These are phyloP conservation scores for Xiphophorus birchmanni DNA, from an alignment of 2,797 vertebrate species.

Conservation along the genomic window DNA sequence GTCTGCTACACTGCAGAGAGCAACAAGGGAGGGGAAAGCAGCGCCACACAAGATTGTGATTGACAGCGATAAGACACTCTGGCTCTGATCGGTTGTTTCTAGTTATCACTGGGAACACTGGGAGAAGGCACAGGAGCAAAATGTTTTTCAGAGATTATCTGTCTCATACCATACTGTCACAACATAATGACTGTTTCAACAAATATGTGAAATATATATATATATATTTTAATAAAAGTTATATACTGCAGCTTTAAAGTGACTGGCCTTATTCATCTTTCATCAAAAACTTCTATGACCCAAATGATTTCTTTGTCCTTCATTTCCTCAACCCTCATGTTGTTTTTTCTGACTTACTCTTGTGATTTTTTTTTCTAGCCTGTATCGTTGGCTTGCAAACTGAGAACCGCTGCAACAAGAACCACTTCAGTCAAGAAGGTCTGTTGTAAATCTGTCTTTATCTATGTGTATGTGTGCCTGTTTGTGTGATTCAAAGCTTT, in stretches of 20 bases:
- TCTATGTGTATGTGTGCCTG: not conserved
- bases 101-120: too few relatives aligned
- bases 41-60: too few relatives aligned
- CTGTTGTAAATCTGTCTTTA: constrained; percentile 15
- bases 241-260: not conserved
- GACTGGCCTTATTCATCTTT: constrained; percentile 30
- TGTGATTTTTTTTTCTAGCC: constrained; percentile 7
- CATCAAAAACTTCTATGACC: constrained; percentile 40
- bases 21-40: too few relatives aligned
- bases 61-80: too few relatives aligned
- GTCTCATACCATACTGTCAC: too few relatives aligned
- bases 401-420: constrained; percentile 45
- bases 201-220: too few relatives aligned
- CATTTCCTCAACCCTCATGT: constrained; percentile 34
- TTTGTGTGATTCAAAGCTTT: constrained; percentile 22
- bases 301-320: constrained; percentile 54
- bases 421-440: constrained; percentile 47
- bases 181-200: too few relatives aligned
- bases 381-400: constrained; percentile 40
- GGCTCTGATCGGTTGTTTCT: too few relatives aligned
- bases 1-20: too few relatives aligned
- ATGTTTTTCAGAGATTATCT: too few relatives aligned
- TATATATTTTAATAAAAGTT: too few relatives aligned
- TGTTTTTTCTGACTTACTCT: constrained; percentile 9
- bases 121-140: too few relatives aligned